Base-by-base conservation (phyloP, 2,888 invertebrate species). In the Tubulanus polymorphus region DNA sequence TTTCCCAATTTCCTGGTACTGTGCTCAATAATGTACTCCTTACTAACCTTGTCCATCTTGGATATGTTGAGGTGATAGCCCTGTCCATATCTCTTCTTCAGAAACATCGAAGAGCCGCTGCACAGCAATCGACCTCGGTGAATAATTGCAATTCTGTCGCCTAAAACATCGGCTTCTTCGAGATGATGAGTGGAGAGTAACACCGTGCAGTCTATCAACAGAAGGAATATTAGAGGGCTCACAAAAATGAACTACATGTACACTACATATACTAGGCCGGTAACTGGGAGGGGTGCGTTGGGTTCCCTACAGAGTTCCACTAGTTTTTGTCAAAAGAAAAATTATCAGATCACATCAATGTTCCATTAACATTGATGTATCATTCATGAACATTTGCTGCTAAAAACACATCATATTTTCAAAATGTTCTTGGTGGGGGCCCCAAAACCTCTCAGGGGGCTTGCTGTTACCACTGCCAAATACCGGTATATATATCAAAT, bases 161-260 rank as follows among this genome's bases (percentile, higher is more conserved):
- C 73, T 12, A 81, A 64, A 23, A 77, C 70, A 57, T 81, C 80
- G 12, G 81, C 81, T 64, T 81, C 81, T 57, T 81, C 80, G 62
- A 81, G 63, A 60, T 80, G 78, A 56, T 81, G 81, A 6, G 80
- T 81, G 0, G 79, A 77, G 53, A 81, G 65, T 26, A 81, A 62
- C 41, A 81, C 75, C 1, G 80, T 81, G 46, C 78, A 67, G 6
- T 66, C 74, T 68, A 32, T 32, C n/a, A 32, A n/a, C 10, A 32
- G 35, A 32, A 10, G n/a, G n/a, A 12, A 32, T 32, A 41, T 23
- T 3, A 41, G 41, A 41, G 41, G 5, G 23, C 41, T 3, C 41
- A 15, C 41, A 8, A 15, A 41, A 41, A 15, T 32, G 10, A 32
- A 32, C 10, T 12, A n/a, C 35, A 32, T n/a, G n/a, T n/a, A n/a